Evolutionary conservation across 2,113 vertebrate species (phyloP).

Genomic region (Psammodynastes pulverulentus): DNA sequence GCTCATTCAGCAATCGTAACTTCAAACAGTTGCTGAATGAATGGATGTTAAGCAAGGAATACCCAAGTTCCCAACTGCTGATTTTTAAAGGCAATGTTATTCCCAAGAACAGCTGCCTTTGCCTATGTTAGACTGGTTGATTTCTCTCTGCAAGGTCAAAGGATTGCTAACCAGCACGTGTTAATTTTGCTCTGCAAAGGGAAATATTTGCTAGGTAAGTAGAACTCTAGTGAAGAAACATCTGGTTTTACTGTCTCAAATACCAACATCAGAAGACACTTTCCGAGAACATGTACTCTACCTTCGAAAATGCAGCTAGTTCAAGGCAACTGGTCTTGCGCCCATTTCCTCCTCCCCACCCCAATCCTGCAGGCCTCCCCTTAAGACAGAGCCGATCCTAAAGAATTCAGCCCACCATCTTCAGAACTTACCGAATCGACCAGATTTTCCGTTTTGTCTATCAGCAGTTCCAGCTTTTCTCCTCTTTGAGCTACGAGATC

Average conservation of each 20-base stretch:
- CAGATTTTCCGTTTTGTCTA: slow-evolving; percentile 97
- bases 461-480: slow-evolving; percentile 94
- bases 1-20: background rate
- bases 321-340: background rate
- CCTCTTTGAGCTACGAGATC: slow-evolving; percentile 97
- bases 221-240: background rate
- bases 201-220: background rate
- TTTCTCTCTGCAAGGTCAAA: background rate
- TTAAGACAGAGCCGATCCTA: background rate
- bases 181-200: background rate
- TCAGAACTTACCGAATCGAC: slow-evolving; percentile 90
- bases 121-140: background rate
- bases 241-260: background rate
- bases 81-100: background rate
- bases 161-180: too few species aligned
- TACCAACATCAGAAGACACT: background rate
- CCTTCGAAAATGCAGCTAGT: background rate
- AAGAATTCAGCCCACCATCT: background rate
- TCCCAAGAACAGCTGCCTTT: background rate
- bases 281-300: too few species aligned
- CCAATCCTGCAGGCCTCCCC: background rate
- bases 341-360: background rate
- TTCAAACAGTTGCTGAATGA: background rate
- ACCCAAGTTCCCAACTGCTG: background rate
- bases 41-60: background rate